A percentile compares a stretch with the other conserved stretches of the same genome.
Conservation (phyloP, 2,888 invertebrate genomes). For the Neocrepidodera transversa region DNA sequence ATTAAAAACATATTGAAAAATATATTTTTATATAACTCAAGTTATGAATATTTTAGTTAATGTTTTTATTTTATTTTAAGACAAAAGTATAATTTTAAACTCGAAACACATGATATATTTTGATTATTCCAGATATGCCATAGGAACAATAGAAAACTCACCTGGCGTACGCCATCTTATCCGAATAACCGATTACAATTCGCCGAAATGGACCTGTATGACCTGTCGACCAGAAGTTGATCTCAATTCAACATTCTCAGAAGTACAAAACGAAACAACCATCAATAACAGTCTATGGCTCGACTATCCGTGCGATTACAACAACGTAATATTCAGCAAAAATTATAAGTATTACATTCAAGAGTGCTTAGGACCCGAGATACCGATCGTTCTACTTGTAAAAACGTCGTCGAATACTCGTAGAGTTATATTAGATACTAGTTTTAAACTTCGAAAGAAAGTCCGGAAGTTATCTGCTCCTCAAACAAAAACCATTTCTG, state of each 20-base stretch:
- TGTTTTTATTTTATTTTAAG: no score
- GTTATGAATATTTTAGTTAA: no score
- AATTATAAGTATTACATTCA: conserved; percentile 66
- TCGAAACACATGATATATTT: no score
- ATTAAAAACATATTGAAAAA: no score
- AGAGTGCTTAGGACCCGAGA: conserved; percentile 82
- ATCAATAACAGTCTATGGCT: conserved; percentile 56
- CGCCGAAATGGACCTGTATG: conserved; percentile 65
- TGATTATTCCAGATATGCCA: conserved; percentile 85
- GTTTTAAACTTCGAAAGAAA: conserved; percentile 68
- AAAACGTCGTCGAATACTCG: conserved; percentile 67
- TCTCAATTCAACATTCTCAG: conserved; percentile 50
- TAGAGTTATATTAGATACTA: conserved; percentile 72
- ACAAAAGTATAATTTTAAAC: no score
- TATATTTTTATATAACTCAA: no score
- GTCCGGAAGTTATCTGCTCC: conserved; percentile 76
- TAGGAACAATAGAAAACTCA: conserved; percentile 78
- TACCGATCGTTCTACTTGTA: conserved; percentile 72
- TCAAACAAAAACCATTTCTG: conserved; percentile 71
- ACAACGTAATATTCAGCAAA: conserved; percentile 71
- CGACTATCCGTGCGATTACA: conserved; percentile 63
- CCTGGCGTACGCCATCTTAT: conserved; percentile 85
- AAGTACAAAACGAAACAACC: conserved; percentile 51
- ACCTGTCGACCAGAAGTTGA: conserved; percentile 64
- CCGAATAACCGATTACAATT: conserved; percentile 65